Percentiles rank a stretch among this genome's conserved stretches.
Evolutionary conservation across 2,113 vertebrate species (phyloP).

Genomic region (Bothrops jararaca): DNA sequence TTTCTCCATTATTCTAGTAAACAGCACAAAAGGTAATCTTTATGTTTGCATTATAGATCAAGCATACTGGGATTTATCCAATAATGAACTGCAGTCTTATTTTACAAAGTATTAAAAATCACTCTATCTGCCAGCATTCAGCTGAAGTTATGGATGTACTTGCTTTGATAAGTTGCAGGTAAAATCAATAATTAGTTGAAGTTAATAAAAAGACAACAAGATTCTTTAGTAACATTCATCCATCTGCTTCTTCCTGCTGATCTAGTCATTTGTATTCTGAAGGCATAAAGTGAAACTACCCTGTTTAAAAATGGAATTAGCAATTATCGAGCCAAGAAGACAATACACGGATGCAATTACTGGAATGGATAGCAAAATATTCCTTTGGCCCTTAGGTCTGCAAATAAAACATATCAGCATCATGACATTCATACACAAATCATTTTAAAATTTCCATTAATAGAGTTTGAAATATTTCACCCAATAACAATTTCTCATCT

Average conservation of each 20-base stretch:
- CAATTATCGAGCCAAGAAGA: constrained; percentile 47
- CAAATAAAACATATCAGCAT: constrained; percentile 39
- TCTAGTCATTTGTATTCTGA: constrained; percentile 51
- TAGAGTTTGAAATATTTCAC: constrained; percentile 11
- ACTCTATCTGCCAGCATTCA: constrained; percentile 36
- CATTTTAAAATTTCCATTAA: constrained; percentile 24
- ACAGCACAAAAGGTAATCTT: not conserved
- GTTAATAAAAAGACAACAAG: constrained; percentile 56
- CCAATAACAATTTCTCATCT: not conserved
- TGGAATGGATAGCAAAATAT: constrained; percentile 37
- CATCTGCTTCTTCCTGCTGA: constrained; percentile 52
- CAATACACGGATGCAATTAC: constrained; percentile 33
- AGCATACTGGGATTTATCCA: not conserved
- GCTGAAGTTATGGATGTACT: constrained; percentile 43
- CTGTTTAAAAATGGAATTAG: constrained; percentile 33
- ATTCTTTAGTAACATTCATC: constrained; percentile 33
- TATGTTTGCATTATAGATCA: not conserved
- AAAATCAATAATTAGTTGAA: constrained; percentile 51
- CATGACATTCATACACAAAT: constrained; percentile 3
- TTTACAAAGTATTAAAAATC: constrained; percentile 12
- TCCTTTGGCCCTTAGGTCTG: constrained; percentile 27
- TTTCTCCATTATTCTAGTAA: not conserved
- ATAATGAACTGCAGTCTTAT: not conserved
- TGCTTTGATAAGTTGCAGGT: constrained; percentile 33
- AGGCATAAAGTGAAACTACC: not conserved